These are phyloP conservation scores for Crossocerus cetratus DNA, from an alignment of 2,888 invertebrate genomes.

Conservation along the genomic window DNA sequence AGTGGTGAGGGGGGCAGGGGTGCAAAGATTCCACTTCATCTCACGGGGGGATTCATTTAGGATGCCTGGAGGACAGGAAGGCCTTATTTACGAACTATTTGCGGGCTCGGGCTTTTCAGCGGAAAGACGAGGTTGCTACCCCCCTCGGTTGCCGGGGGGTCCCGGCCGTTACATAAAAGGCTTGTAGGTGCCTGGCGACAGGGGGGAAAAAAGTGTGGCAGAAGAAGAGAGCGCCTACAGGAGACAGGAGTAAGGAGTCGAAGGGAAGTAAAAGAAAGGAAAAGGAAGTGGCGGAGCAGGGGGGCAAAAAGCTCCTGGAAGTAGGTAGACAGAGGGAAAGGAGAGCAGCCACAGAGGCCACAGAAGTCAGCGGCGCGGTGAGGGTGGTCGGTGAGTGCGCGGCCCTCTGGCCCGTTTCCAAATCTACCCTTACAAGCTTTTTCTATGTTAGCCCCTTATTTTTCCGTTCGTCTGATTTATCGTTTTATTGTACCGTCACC, in stretches of 20 bases:
- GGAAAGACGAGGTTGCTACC: slow-evolving; percentile 45
- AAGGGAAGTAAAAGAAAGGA: slow-evolving; percentile 33
- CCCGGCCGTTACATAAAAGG: no score
- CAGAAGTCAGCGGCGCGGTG: slow-evolving; percentile 18
- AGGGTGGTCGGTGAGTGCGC: slow-evolving; percentile 49
- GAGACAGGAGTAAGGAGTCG: slow-evolving; percentile 36
- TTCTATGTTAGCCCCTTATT: slow-evolving; percentile 68
- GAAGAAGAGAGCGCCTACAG: slow-evolving; percentile 16
- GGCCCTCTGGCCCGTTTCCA: slow-evolving; percentile 68
- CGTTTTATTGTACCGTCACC: slow-evolving; percentile 64
- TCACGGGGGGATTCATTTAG: slow-evolving; percentile 26
- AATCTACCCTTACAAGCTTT: slow-evolving; percentile 71
- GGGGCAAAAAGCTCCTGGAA: slow-evolving; percentile 13
- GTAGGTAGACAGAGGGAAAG: slow-evolving; percentile 33
- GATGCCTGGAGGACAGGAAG: slow-evolving; percentile 32
- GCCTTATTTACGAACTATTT: slow-evolving; percentile 69
- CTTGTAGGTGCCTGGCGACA: slow-evolving; percentile 22
- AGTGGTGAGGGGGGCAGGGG: no score
- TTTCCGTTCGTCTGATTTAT: slow-evolving; percentile 70
- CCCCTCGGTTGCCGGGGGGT: neutral
- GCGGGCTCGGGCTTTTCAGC: slow-evolving; percentile 62
- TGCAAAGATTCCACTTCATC: slow-evolving; percentile 8
- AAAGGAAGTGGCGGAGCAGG: slow-evolving; percentile 29
- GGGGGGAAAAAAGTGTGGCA: slow-evolving; percentile 21
- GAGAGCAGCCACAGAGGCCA: slow-evolving; percentile 52